These are phyloP conservation scores for Colostygia pectinataria DNA, from an alignment of 2,888 invertebrate species.

Conservation along the genomic window DNA sequence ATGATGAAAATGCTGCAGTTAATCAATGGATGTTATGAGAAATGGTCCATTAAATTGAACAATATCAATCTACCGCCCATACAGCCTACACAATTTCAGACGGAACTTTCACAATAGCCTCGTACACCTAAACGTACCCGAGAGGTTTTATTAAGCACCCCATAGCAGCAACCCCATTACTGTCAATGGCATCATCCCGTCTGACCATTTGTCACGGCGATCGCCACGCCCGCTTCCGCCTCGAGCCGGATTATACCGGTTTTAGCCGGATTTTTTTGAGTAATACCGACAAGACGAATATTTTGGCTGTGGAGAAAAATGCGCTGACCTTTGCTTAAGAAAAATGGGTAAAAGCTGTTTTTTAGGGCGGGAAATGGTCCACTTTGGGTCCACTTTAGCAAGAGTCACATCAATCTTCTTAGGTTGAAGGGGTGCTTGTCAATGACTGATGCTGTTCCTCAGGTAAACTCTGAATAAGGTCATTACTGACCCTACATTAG, in stretches of 20 bases:
- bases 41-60: too few species aligned
- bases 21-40: too few species aligned
- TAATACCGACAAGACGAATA: constrained; percentile 29
- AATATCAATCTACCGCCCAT: neutral
- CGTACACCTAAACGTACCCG: constrained; percentile 33
- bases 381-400: constrained; percentile 7
- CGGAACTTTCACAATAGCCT: constrained; percentile 11
- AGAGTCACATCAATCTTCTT: constrained; percentile 10
- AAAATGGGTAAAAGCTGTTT: constrained; percentile 23
- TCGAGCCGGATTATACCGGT: constrained; percentile 34
- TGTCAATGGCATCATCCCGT: constrained; percentile 58
- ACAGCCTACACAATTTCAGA: constrained; percentile 11
- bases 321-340: constrained; percentile 21
- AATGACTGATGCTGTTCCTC: constrained; percentile 4
- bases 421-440: constrained; percentile 7
- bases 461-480: constrained; percentile 33
- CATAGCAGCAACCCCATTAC: constrained; percentile 49
- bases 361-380: constrained; percentile 16
- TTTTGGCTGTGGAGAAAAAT: constrained; percentile 27
- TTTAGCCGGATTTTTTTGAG: constrained; percentile 27
- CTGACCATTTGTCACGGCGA: constrained; percentile 61
- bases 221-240: constrained; percentile 42
- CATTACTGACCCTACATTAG: too few species aligned
- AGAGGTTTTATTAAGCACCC: constrained; percentile 40
- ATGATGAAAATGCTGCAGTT: too few species aligned